These are phyloP conservation scores for Synanceia verrucosa DNA, from an alignment of 2,797 vertebrate species.

Conservation along the genomic window DNA sequence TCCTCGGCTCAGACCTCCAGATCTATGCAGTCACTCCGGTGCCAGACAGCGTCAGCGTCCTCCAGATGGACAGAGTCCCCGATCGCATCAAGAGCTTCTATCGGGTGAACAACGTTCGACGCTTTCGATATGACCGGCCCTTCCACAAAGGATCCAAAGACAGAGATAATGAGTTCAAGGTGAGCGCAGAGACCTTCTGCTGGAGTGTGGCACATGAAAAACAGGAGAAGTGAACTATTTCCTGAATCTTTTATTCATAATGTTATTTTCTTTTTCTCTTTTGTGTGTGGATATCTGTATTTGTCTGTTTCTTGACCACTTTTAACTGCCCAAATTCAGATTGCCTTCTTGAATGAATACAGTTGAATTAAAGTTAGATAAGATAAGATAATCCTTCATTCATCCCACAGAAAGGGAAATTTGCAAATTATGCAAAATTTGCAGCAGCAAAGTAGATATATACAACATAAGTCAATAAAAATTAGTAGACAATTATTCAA, in stretches of 20 bases:
- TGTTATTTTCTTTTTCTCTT: neutral
- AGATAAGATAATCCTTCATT: too few species aligned
- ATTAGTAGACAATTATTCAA: too few species aligned
- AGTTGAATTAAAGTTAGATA: too few species aligned
- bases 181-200: constrained; percentile 42
- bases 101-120: constrained; percentile 95
- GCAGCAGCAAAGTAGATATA: too few species aligned
- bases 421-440: too few species aligned
- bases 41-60: constrained; percentile 89
- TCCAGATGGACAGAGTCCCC: constrained; percentile 94
- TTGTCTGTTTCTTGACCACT: neutral
- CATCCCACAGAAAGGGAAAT: too few species aligned
- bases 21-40: constrained; percentile 96
- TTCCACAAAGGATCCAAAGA: constrained; percentile 97
- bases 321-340: neutral
- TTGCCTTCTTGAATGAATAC: neutral
- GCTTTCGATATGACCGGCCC: constrained; percentile 96
- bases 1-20: constrained; percentile 88
- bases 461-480: too few species aligned
- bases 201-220: neutral
- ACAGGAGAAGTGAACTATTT: neutral
- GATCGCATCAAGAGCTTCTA: constrained; percentile 99
- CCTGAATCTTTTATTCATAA: neutral
- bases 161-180: constrained; percentile 98
- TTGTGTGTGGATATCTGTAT: neutral